Evolutionary conservation across 2,888 invertebrate genomes (phyloP), one percentile per base, ranked within the genome.

Genomic region (Melanchra persicariae): DNA sequence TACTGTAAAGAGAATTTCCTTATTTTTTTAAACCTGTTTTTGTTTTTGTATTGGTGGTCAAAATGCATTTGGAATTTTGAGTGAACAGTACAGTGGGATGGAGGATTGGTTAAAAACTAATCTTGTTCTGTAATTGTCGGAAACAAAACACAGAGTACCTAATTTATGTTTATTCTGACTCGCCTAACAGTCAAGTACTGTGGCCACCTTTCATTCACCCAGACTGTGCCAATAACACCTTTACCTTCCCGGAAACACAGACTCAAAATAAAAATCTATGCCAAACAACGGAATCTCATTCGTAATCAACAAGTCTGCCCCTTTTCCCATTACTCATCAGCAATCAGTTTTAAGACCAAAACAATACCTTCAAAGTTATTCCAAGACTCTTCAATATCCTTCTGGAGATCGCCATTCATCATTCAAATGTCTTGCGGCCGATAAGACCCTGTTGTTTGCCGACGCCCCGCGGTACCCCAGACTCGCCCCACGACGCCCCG

Each of bases 371-470:
- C 19, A 49, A 76, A 79, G 59, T 77, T 72, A 82, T 82, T 81
- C 51, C 17, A 73, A 77, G 82, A 70, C 63, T 72, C 68, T 60
- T 66, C 69, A 70, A 79, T 71, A 82, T 74, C 60, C 70, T 60
- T 26, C 30, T 76, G 15, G 30, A 65, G 62, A 69, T 75, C 51
- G 68, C 70, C 68, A 84, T 74, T 83, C 79, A 83, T 83, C 82
- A 84, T 84, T 84, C 70, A 73, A 76, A 82, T 76, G 79, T 84
- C 85, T 79, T 65, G 69, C 17, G 79, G 79, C 61, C 45, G 83
- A 83, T 83, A 83, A 82, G 79, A 60, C 70, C 57, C 45, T 52
- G 63, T 68, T 79, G 82, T 82, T 84, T 70, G 70, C 66, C 17
- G 68, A 76, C 54, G 34, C 70, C 40, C 61, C 62, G 47, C 52